Conservation (phyloP, 2,797 vertebrate species). For the Ara ararauna region DNA sequence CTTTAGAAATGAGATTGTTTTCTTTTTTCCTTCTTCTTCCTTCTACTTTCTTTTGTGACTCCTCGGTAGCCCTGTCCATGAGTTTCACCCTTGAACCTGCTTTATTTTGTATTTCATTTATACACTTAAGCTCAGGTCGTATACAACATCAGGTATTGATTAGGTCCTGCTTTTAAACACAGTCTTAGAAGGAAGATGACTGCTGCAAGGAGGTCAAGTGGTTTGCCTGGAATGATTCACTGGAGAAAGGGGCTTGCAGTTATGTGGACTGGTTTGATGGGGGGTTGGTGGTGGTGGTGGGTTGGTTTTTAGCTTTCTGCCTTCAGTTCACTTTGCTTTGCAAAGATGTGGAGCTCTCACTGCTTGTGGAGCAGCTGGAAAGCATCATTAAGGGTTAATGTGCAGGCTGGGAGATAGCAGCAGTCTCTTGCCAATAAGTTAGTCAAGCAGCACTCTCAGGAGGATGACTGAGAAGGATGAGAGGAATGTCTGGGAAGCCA, state of each 20-base stretch:
- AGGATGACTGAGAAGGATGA: slow-evolving; percentile 33
- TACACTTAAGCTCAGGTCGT: not conserved
- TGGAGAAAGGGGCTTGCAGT: not conserved
- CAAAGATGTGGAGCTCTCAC: not conserved
- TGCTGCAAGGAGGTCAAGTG: slow-evolving; percentile 7
- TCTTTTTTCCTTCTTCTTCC: not conserved
- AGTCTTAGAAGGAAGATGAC: not conserved
- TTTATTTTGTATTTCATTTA: slow-evolving; percentile 32
- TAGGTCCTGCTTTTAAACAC: slow-evolving; percentile 33
- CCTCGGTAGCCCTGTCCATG: not conserved
- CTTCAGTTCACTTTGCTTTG: not conserved
- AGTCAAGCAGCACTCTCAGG: not conserved
- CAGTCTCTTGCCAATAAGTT: not conserved
- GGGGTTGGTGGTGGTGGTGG: not conserved
- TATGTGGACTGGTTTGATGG: not conserved
- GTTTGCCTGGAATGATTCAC: not conserved
- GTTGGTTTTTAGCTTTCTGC: not conserved
- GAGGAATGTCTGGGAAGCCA: slow-evolving; percentile 22
- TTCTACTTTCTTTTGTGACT: not conserved
- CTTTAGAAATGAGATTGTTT: not conserved
- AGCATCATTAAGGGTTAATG: slow-evolving; percentile 44
- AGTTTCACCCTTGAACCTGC: slow-evolving; percentile 11
- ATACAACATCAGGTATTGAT: slow-evolving; percentile 2
- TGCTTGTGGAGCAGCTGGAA: not conserved
- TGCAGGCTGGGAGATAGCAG: not conserved